Percentiles rank a stretch among this genome's conserved stretches.
Evolutionary conservation across 2,113 vertebrate species (phyloP).

Genomic region (Podocnemis expansa): DNA sequence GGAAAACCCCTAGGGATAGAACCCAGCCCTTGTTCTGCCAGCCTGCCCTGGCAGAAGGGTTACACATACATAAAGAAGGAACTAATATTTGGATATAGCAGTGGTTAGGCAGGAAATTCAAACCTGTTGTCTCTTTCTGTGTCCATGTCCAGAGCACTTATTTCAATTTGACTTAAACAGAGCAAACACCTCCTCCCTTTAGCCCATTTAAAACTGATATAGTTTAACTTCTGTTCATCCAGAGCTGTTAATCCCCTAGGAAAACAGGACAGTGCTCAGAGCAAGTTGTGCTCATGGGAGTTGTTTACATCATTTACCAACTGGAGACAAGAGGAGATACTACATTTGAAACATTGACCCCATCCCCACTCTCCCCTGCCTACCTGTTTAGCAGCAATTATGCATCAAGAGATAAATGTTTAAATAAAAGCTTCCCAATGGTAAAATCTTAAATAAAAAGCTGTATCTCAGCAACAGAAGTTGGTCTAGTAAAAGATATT

Average conservation of each 20-base stretch:
- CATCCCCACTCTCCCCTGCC: too few species aligned
- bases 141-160: neutral
- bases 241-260: neutral
- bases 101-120: conserved; percentile 13
- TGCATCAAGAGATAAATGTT: neutral
- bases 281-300: neutral
- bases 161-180: neutral
- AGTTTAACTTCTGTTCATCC: neutral
- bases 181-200: neutral
- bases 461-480: neutral
- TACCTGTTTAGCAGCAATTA: neutral
- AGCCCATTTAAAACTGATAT: neutral
- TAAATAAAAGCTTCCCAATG: neutral
- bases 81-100: neutral
- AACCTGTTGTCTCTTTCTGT: neutral
- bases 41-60: too few species aligned
- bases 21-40: too few species aligned
- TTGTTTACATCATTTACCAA: neutral
- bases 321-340: neutral
- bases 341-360: neutral
- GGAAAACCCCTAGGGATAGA: too few species aligned
- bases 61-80: neutral
- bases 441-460: neutral
- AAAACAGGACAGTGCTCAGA: neutral
- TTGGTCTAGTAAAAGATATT: neutral